These are phyloP conservation scores for Prunella himalayana DNA, from an alignment of 2,113 vertebrate species.

Conservation along the genomic window DNA sequence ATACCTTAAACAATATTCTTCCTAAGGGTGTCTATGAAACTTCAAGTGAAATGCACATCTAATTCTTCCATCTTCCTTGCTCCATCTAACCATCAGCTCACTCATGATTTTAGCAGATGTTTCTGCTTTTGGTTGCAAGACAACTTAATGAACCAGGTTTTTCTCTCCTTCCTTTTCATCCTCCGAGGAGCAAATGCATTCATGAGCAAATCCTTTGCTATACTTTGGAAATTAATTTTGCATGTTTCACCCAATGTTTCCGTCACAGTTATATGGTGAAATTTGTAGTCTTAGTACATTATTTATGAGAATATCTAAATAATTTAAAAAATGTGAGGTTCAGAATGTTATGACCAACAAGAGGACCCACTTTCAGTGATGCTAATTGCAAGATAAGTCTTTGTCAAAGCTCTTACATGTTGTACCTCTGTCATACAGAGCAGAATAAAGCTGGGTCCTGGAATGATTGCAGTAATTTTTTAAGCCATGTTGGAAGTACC, in stretches of 20 bases:
- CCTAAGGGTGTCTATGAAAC: background rate
- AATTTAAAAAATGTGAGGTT: slow-evolving; percentile 17
- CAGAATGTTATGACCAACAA: background rate
- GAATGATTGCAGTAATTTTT: background rate
- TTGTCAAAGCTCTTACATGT: background rate
- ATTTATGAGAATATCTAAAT: slow-evolving; percentile 52
- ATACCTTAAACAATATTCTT: background rate
- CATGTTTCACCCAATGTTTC: slow-evolving; percentile 30
- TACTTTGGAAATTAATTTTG: slow-evolving; percentile 51
- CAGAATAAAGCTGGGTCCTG: background rate
- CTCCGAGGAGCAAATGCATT: background rate
- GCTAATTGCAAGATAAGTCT: background rate
- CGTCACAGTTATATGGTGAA: background rate
- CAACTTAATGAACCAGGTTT: slow-evolving; percentile 2
- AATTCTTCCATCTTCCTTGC: background rate
- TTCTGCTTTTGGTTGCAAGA: slow-evolving; percentile 7
- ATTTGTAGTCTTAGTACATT: background rate
- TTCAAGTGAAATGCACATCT: background rate
- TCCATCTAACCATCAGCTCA: background rate
- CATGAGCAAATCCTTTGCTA: background rate
- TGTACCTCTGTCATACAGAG: background rate
- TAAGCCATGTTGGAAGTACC: background rate
- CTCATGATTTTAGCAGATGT: background rate
- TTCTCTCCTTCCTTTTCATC: background rate
- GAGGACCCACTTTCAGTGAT: background rate